Conservation (phyloP, 92 coral and sea anemone genomes). For the Porites cylindrica region DNA sequence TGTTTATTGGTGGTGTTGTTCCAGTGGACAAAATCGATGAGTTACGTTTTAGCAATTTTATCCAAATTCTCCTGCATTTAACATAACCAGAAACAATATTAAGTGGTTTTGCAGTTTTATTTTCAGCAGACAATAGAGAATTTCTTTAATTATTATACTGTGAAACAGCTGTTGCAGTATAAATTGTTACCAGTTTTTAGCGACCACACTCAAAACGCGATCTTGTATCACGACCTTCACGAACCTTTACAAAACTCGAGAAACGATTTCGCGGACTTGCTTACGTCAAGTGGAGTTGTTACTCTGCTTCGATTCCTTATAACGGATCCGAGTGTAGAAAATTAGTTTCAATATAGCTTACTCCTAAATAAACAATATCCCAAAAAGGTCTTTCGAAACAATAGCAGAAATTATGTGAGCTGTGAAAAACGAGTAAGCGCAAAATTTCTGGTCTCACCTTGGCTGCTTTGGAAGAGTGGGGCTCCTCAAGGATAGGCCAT, state of each 20-base stretch:
- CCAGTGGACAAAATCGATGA: background rate
- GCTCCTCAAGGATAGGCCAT: constrained; percentile 94
- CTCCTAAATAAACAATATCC: constrained; percentile 28
- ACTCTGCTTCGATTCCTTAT: too few species aligned
- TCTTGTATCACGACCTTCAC: background rate
- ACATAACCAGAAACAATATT: background rate
- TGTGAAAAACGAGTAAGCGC: background rate
- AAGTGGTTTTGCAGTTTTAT: background rate
- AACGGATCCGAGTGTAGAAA: background rate
- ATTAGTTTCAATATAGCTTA: constrained; percentile 2
- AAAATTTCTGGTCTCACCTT: constrained; percentile 65
- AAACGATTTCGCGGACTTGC: background rate
- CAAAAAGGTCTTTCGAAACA: constrained; percentile 14
- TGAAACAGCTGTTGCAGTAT: constrained; percentile 21
- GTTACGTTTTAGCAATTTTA: background rate
- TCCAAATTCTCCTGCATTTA: background rate
- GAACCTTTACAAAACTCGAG: background rate
- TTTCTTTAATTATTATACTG: background rate
- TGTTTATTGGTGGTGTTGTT: background rate
- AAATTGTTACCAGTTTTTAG: background rate
- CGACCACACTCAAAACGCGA: background rate
- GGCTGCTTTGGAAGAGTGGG: constrained; percentile 91
- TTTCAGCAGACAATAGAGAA: background rate
- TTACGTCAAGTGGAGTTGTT: background rate
- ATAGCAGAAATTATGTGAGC: background rate